A percentile compares a stretch with the other conserved stretches of the same genome.
Conservation (phyloP, 2,888 invertebrate species). For the Lumbricus terrestris region DNA sequence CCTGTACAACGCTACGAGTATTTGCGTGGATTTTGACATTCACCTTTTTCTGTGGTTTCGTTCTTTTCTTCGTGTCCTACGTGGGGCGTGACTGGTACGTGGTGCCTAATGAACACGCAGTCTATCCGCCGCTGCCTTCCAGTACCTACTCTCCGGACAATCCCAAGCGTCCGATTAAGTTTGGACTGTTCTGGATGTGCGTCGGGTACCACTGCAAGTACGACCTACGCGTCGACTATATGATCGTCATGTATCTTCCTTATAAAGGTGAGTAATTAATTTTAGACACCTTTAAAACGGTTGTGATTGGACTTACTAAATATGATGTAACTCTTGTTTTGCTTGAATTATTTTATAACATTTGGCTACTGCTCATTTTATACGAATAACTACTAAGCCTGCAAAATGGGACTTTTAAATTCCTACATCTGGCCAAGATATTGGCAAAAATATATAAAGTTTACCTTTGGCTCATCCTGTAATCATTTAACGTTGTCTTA, state of each 20-base stretch:
- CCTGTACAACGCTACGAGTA: background rate
- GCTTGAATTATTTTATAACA: no score
- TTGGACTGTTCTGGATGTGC: slow-evolving; percentile 34
- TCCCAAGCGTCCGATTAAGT: slow-evolving; percentile 18
- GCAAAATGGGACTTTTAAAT: no score
- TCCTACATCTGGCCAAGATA: no score
- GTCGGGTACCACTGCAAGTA: slow-evolving; percentile 26
- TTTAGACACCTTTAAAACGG: background rate
- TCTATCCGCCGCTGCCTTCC: slow-evolving; percentile 20
- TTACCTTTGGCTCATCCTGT: no score
- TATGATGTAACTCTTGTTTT: no score
- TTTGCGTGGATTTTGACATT: slow-evolving; percentile 23
- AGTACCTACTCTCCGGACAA: slow-evolving; percentile 13
- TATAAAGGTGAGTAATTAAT: slow-evolving; percentile 19
- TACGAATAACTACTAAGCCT: no score
- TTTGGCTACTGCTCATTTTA: no score
- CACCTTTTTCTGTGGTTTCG: slow-evolving; percentile 26
- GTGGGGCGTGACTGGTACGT: slow-evolving; percentile 29
- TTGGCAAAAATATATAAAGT: no score
- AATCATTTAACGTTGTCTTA: no score
- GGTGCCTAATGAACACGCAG: slow-evolving; percentile 10
- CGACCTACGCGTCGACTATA: slow-evolving; percentile 30
- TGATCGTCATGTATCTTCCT: slow-evolving; percentile 29
- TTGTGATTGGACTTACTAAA: no score
- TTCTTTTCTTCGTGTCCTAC: slow-evolving; percentile 29